These are phyloP conservation scores for Daktulosphaira vitifoliae DNA, from an alignment of 1,140 invertebrate species.

Conservation along the genomic window DNA sequence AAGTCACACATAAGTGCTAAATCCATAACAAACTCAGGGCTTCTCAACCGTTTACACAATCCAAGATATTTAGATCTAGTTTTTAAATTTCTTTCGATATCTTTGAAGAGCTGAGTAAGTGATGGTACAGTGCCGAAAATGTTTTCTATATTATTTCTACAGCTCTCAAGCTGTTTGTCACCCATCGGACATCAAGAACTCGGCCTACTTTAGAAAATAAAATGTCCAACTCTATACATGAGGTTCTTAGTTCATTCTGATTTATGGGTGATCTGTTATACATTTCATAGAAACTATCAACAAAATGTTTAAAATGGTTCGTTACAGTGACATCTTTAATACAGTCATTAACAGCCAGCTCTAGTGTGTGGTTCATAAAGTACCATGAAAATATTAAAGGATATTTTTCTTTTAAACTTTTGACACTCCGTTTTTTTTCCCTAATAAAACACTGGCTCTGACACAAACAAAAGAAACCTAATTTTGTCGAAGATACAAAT, in stretches of 20 bases:
- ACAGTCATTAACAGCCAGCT: background rate
- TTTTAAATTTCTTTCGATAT: background rate
- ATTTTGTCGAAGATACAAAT: background rate
- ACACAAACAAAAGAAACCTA: conserved; percentile 1
- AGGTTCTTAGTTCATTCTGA: background rate
- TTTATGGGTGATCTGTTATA: background rate
- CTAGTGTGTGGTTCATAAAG: conserved; percentile 1
- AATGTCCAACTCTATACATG: background rate
- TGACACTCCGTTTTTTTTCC: background rate
- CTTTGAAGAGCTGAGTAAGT: background rate
- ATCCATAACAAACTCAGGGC: background rate
- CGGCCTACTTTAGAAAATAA: background rate
- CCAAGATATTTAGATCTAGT: conserved; percentile 2
- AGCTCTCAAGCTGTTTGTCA: background rate
- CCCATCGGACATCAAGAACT: background rate
- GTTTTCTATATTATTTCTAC: background rate
- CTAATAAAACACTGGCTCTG: background rate
- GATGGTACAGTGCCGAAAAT: background rate
- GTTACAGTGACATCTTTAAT: background rate
- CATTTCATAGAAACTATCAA: background rate
- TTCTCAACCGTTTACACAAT: background rate
- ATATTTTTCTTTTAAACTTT: conserved; percentile 6
- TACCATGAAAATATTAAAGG: background rate
- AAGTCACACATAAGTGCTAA: conserved; percentile 18
- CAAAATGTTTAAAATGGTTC: background rate